Percentiles rank a stretch among this genome's conserved stretches.
These are phyloP conservation scores for Xyliphius kryptos DNA, from an alignment of 2,113 vertebrate genomes.

Conservation along the genomic window DNA sequence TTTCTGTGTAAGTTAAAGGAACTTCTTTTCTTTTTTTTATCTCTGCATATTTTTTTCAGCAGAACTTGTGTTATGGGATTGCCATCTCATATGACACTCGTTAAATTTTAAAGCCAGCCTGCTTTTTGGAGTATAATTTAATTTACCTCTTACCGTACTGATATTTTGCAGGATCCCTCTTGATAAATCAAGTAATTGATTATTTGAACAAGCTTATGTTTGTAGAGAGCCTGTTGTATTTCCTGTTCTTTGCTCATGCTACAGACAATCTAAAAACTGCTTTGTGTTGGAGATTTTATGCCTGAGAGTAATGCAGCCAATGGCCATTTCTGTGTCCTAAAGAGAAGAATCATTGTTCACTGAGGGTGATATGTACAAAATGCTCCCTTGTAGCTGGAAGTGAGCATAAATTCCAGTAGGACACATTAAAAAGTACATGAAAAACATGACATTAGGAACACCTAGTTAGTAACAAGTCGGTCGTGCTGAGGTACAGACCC, in stretches of 20 bases:
- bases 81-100: not conserved
- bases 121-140: not conserved
- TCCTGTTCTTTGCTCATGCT: not conserved
- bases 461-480: too few relatives aligned
- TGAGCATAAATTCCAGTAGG: constrained; percentile 2
- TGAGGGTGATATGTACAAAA: not conserved
- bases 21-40: not conserved
- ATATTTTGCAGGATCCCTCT: not conserved
- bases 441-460: too few relatives aligned
- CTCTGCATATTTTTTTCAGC: not conserved
- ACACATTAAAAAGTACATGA: not conserved
- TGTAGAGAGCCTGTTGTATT: not conserved
- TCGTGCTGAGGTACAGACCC: too few relatives aligned
- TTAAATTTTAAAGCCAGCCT: not conserved
- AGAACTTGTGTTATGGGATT: not conserved
- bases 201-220: not conserved
- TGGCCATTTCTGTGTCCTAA: constrained; percentile 1
- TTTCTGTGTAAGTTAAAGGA: constrained; percentile 14
- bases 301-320: constrained; percentile 4
- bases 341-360: constrained; percentile 10
- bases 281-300: not conserved
- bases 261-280: not conserved
- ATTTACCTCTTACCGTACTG: not conserved
- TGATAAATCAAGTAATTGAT: not conserved
- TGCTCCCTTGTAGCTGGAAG: constrained; percentile 4